Conservation (phyloP, 2,888 invertebrate genomes). For the Oscheius onirici region DNA sequence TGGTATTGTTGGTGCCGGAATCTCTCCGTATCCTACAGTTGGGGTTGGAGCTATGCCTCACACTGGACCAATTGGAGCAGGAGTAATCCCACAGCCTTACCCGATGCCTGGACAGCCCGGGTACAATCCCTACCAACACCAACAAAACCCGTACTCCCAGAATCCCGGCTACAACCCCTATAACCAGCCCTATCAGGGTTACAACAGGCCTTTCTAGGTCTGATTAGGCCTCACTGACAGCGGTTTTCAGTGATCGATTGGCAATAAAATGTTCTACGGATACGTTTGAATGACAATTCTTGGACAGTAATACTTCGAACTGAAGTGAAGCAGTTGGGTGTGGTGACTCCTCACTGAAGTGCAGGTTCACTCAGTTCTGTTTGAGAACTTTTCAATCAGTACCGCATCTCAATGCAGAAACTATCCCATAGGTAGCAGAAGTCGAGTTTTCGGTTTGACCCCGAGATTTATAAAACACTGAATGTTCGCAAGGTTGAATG, state of each 20-base stretch:
- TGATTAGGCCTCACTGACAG: background rate
- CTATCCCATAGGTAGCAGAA: too few relatives aligned
- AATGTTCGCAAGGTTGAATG: too few relatives aligned
- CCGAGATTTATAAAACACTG: too few relatives aligned
- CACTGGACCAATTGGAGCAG: constrained; percentile 13
- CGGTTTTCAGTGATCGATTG: background rate
- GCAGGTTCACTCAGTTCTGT: too few relatives aligned
- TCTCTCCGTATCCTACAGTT: constrained; percentile 1
- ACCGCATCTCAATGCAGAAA: too few relatives aligned
- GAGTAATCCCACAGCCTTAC: background rate
- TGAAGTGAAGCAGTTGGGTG: too few relatives aligned
- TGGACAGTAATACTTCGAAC: too few relatives aligned
- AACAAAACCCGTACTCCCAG: background rate
- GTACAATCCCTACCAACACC: constrained; percentile 22
- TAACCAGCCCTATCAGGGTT: constrained; percentile 10
- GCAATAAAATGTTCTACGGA: too few relatives aligned
- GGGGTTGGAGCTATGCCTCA: background rate
- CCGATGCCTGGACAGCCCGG: constrained; percentile 12
- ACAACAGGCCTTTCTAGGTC: constrained; percentile 20
- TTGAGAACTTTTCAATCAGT: too few relatives aligned
- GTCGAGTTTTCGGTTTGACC: too few relatives aligned
- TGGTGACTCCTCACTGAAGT: too few relatives aligned
- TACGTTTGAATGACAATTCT: too few relatives aligned
- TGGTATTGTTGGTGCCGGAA: background rate
- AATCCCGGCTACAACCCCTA: constrained; percentile 27